Base-by-base conservation (phyloP, 2,888 invertebrate species). In the Scotopteryx bipunctaria region DNA sequence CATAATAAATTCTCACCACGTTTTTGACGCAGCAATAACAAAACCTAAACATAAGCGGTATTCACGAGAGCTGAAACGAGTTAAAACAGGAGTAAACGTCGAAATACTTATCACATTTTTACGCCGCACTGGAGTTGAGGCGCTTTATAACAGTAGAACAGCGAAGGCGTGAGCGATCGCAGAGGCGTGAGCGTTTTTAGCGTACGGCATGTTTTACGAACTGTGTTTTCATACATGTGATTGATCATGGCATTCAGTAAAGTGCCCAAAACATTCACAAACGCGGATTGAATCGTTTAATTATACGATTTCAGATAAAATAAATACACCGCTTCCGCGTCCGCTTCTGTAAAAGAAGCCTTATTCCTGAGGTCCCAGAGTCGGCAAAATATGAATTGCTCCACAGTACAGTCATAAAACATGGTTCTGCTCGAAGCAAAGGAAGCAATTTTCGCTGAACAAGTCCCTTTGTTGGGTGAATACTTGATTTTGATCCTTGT, bases 381-480 rank as follows among this genome's bases (percentile, higher is more conserved):
- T 72, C 65, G 63, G 67, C 75, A 66, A 72, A 78, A 73, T 78
- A 73, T 73, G 66, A 73, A 73, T 72, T 64, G 66, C 66, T 66
- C 55, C 49, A 63, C 55, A 61, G 54, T 57, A 62, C 43, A 59
- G 49, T 56, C 67, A 67, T 75, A 72, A 72, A 76, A 72, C 70
- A 71, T 67, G 72, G 61, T 66, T 61, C 65, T 69, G 68, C 62
- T 71, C 57, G 61, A 63, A 60, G 64, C 60, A 66, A 69, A 67
- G 73, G 74, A 74, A 71, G 72, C 66, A 73, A 78, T 74, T 76
- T 75, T 66, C 66, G 49, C 61, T 51, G 59, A 66, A 64, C 69
- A 58, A 67, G 67, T 61, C 64, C 70, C 73, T 73, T 76, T 76
- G 73, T 74, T 67, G 63, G 50, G 54, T 46, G 67, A 67, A 57